A percentile compares a stretch with the other conserved stretches of the same genome.
These are phyloP conservation scores for Paramacrobiotus metropolitanus DNA, from an alignment of 1,140 invertebrate species.

Conservation along the genomic window DNA sequence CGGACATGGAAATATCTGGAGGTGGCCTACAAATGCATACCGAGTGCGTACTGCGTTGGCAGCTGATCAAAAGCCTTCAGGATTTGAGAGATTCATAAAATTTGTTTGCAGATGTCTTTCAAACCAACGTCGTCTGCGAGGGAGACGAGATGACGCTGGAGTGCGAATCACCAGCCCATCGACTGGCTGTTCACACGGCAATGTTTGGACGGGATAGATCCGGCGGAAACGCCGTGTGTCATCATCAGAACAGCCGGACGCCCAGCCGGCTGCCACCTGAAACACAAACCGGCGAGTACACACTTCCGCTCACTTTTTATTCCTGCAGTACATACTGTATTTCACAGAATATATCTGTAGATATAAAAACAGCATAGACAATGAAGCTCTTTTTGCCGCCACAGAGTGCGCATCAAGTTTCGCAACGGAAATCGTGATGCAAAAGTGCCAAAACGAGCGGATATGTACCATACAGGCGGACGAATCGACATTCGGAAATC, in stretches of 20 bases:
- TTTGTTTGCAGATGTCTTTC: background rate
- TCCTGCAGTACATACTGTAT: too few species aligned
- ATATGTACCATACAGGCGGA: background rate
- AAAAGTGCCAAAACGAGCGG: background rate
- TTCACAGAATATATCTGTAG: too few species aligned
- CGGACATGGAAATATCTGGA: background rate
- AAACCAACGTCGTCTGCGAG: background rate
- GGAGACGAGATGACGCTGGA: background rate
- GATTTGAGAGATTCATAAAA: too few species aligned
- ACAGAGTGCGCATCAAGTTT: background rate
- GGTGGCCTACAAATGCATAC: slow-evolving; percentile 4
- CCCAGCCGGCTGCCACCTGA: too few species aligned
- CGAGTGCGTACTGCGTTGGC: background rate
- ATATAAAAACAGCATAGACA: background rate
- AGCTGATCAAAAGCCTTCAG: too few species aligned
- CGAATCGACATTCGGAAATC: background rate
- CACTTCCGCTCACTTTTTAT: too few species aligned
- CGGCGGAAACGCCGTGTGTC: background rate
- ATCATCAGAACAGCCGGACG: background rate
- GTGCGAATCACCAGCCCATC: background rate
- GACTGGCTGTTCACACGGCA: background rate
- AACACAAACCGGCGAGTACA: too few species aligned
- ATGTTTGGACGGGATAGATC: background rate
- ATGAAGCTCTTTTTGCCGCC: background rate
- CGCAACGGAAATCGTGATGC: background rate